Base-by-base conservation (phyloP, 2,113 vertebrate species). In the Probosciger aterrimus region DNA sequence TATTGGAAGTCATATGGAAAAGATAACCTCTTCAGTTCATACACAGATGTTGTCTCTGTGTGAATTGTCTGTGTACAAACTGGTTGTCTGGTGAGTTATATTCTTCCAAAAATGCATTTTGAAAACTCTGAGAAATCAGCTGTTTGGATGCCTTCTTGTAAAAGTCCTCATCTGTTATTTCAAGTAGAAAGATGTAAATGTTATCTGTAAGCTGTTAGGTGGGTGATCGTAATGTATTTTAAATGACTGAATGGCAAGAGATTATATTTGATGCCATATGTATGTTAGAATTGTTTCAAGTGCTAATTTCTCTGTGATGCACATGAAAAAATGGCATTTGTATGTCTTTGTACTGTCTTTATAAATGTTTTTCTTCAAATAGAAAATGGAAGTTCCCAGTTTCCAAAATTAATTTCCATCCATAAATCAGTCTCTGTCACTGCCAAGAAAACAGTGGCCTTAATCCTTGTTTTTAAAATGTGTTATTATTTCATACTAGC, bases 301-400 rank as follows among this genome's bases (percentile, higher is more conserved):
- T 69, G 49, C 31, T 92, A 55, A 75, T 78, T 95, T 90, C 9
- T 70, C 14, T 68, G 4, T 63, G 35, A 77, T 83, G 46, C 30
- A 76, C 15, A 19, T 69, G 30, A 69, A 85, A 80, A 65, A 82
- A 76, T 23, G 55, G 15, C 39, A 74, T 90, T 86, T 79, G 15
- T 79, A 11, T 86, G 37, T 93, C 71, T 77, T 86, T 71, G 43
- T 71, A 39, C 19, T 90, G 60, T 88, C 60, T 93, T 92, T 55
- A 75, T 92, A 63, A 63, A 47, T 88, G 76, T 92, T 88, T 92
- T 78, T 50, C 59, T 94, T 91, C 63, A 86, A 80, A 78, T 73
- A 94, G 62, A 89, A 96, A 94, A 96, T 52, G 4, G 4, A 86
- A 73, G 35, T 50, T 79, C 44, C 86, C 35, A 64, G 86, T 92